Evolutionary conservation across 2,797 vertebrate genomes (phyloP), one percentile per base, ranked within the genome.

Genomic region (Poeciliopsis presidionis): DNA sequence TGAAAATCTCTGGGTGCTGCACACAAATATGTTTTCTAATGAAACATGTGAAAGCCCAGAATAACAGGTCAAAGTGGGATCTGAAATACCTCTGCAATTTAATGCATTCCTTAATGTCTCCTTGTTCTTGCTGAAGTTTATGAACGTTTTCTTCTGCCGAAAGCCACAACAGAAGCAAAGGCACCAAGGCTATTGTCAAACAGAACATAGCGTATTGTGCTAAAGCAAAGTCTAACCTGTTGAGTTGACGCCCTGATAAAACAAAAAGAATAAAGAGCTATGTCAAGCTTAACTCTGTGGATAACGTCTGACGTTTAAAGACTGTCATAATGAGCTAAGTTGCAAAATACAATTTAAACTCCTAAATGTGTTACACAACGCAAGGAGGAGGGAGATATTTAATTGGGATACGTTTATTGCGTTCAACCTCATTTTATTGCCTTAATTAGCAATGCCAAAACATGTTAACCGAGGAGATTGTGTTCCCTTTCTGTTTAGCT

Each of bases 11-110:
- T 49, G 7, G 74, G 69, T 49, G 81, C 81, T 81, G 43, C 71
- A 82, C 69, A 79, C 47, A 74, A 79, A 88, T 86, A 79, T 83
- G 74, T 87, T 91, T 90, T 90, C 69, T 85, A 14, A 75, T 77
- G 81, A 91, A 93, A 91, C 75, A 83, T 2, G 4, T 39, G 25
- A 67, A 82, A 63, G 79, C 82, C 83, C 90, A 89, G 72, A 70
- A 84, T 82, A 90, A 82, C 83, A 85, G 51, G 30, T 75, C 47
- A 78, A 78, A 81, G 71, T 83, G 75, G 83, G 73, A 78, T 70
- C 73, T 77, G 74, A 63, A 83, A 81, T 74, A 63, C 65, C 78
- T 33, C 25, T 84, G 47, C 80, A 81, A 82, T 79, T 28, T 39
- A 74, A 71, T 79, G 47, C 49, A 47, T 88, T 82, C 61, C 74